Evolutionary conservation across 2,888 invertebrate genomes (phyloP).

Genomic region (Parnassius orleans): DNA sequence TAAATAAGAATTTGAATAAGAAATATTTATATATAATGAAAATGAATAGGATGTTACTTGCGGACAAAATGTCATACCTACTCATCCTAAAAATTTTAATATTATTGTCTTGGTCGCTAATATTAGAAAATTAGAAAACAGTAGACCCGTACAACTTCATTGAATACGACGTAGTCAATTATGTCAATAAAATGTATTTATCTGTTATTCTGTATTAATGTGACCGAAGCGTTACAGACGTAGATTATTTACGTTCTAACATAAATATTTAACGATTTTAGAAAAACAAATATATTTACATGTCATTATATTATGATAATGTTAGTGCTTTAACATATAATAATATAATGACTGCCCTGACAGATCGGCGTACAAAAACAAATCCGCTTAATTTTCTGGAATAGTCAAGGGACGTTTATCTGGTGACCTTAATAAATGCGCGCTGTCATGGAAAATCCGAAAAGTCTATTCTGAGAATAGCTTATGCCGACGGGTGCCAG

Average conservation of each 20-base stretch:
- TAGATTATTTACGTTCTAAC: neutral
- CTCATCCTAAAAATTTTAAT: too few species aligned
- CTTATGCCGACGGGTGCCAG: conserved; percentile 45
- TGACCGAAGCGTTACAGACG: neutral
- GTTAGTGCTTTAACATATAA: neutral
- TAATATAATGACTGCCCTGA: neutral
- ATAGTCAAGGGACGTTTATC: neutral
- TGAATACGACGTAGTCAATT: neutral
- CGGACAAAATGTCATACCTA: too few species aligned
- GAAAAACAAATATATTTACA: conserved; percentile 4
- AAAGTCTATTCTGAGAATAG: conserved; percentile 52
- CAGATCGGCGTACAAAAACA: neutral
- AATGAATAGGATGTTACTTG: too few species aligned
- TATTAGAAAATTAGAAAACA: too few species aligned
- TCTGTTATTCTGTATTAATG: neutral
- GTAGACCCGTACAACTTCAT: too few species aligned
- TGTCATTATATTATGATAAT: too few species aligned
- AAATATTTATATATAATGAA: too few species aligned
- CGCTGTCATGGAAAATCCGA: conserved; percentile 42
- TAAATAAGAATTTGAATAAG: too few species aligned
- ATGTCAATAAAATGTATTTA: conserved; percentile 1
- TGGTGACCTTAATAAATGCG: conserved; percentile 29
- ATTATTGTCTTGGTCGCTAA: too few species aligned
- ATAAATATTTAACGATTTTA: neutral
- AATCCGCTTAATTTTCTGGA: neutral